Base-by-base conservation (phyloP, 2,113 vertebrate genomes). In the Malurus melanocephalus region DNA sequence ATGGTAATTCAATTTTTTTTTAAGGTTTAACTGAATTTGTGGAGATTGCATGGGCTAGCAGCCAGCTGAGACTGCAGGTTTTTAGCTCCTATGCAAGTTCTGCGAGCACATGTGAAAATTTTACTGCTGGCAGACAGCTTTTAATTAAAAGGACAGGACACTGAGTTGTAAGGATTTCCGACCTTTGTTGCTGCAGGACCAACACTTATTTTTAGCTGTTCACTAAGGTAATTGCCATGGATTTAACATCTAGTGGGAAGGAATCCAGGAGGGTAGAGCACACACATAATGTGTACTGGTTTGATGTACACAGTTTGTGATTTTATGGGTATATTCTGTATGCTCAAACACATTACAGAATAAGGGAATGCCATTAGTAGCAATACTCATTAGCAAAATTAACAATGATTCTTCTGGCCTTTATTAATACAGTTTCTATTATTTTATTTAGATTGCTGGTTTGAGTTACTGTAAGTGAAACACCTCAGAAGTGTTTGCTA, bases 1-100 rank as follows among this genome's bases (percentile, higher is more conserved):
- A 87, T 0, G 0, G 80, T 55, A 90, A 81, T 77, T 84, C 62
- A 14, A 33, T 57, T 72, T 81, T 80, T 33, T 92, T 74, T 69
- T 42, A 74, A 84, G 80, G 62, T 76, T 90, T 93, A 94, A 88
- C 73, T 69, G 57, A 90, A 88, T 90, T 90, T 86, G 66, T 79
- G 51, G 80, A 85, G 77, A 88, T 76, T 77, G 62, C 67, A 85
- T 0, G 13, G 69, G 71, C 51, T 27, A 75, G 86, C 46, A 80
- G 74, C 61, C 76, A 80, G 89, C 87, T 91, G 88, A 93, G 66
- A 68, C 77, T 69, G 88, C 80, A 84, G n/a, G 22, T 40, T 91
- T 91, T 94, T n/a, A 92, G 62, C 85, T 86, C 1, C 0, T 33
- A 78, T 45, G 38, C 66, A 79, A 84, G 20, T 66, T 92, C 64